phyloP scores from a whole-genome alignment of 2,113 vertebrate species.

The Bos indicus region DNA sequence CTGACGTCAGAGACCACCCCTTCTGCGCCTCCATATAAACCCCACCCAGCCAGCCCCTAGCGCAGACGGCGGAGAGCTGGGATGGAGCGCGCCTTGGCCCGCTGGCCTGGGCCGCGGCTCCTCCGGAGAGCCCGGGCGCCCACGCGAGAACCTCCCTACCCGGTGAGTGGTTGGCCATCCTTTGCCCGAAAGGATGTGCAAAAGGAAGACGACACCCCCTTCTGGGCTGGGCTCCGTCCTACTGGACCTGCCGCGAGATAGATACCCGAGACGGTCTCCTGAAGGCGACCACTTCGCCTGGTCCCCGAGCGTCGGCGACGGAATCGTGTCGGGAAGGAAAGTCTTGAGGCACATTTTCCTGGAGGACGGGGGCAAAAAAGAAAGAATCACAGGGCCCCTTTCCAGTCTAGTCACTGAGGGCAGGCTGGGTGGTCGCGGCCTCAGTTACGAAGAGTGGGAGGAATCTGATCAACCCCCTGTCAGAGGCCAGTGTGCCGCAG shows the following conservation, averaged over 20 bases:
- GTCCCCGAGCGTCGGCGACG: not conserved
- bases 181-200: slow-evolving; percentile 48
- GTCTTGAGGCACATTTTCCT: slow-evolving; percentile 32
- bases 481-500: not conserved
- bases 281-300: slow-evolving; percentile 24
- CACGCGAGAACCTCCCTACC: not conserved
- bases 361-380: fast-evolving
- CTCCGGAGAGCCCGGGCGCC: slow-evolving; percentile 8
- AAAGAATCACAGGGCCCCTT: not conserved
- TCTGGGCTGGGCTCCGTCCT: not conserved
- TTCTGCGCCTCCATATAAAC: slow-evolving; percentile 70
- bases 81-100: slow-evolving; percentile 49
- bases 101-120: slow-evolving; percentile 45
- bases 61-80: slow-evolving; percentile 66
- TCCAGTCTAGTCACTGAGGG: not conserved
- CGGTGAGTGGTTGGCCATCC: slow-evolving; percentile 70
- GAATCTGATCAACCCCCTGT: not conserved
- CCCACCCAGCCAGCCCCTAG: slow-evolving; percentile 71
- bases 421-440: not conserved
- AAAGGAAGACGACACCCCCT: slow-evolving; percentile 15
- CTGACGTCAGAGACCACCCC: slow-evolving; percentile 76
- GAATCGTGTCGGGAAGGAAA: not conserved
- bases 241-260: not conserved
- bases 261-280: not conserved
- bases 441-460: not conserved